Evolutionary conservation across 2,797 vertebrate species (phyloP).

Genomic region (Tokudaia muenninki): DNA sequence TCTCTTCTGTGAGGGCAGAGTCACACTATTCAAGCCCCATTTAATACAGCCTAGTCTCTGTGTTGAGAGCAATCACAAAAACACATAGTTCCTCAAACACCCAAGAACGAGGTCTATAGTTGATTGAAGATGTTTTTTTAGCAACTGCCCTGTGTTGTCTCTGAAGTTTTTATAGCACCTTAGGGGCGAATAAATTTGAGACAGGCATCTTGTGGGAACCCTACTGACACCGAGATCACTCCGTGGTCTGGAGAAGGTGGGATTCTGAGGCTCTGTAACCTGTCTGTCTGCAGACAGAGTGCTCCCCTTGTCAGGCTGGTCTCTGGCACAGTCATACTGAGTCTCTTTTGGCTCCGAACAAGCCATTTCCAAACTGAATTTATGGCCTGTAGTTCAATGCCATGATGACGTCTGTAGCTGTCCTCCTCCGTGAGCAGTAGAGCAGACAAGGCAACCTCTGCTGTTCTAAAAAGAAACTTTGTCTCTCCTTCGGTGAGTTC

Average conservation of each 20-base stretch:
- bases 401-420: not conserved
- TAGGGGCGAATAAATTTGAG: constrained; percentile 34
- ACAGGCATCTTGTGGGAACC: not conserved
- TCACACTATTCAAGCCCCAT: not conserved
- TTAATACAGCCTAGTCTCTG: constrained; percentile 28
- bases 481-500: constrained; percentile 17
- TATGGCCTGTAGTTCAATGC: constrained; percentile 50
- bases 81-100: constrained; percentile 46
- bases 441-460: constrained; percentile 25
- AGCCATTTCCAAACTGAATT: constrained; percentile 62
- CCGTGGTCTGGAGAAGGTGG: not conserved
- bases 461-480: constrained; percentile 36
- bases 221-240: not conserved
- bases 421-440: not conserved
- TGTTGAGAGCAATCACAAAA: constrained; percentile 47
- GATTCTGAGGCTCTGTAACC: constrained; percentile 56
- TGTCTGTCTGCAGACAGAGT: constrained; percentile 54
- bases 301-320: not conserved
- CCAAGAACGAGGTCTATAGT: not conserved
- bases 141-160: not conserved
- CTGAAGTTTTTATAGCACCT: not conserved
- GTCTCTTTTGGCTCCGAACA: constrained; percentile 23
- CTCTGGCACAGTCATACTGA: not conserved
- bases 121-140: constrained; percentile 32
- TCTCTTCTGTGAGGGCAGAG: not conserved